Percentiles rank a stretch among this genome's conserved stretches.
These are phyloP conservation scores for Scaptomyza montana DNA, from an alignment of 1,140 invertebrate genomes.

Conservation along the genomic window DNA sequence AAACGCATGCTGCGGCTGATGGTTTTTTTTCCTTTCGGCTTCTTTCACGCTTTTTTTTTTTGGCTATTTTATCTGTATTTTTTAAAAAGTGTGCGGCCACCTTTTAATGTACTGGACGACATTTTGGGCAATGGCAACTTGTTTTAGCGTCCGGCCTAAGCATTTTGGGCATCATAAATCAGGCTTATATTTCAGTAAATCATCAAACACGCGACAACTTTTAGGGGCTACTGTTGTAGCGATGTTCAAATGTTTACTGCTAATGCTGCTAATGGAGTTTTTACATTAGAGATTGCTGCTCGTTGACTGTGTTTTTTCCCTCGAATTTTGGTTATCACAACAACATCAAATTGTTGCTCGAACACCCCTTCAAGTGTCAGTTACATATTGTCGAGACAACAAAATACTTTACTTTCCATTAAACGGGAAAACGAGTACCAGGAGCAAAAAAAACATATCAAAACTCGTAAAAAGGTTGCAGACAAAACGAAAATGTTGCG, in stretches of 20 bases:
- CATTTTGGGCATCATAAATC: constrained; percentile 78
- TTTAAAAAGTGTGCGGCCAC: constrained; percentile 41
- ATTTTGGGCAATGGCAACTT: constrained; percentile 22
- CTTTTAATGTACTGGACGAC: constrained; percentile 58
- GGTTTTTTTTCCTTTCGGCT: constrained; percentile 32
- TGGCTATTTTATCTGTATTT: constrained; percentile 42
- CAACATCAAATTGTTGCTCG: constrained; percentile 66
- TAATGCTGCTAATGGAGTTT: constrained; percentile 76
- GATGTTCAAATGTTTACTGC: constrained; percentile 28
- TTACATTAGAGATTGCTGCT: constrained; percentile 72
- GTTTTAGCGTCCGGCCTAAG: constrained; percentile 54
- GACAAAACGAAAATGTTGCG: constrained; percentile 39
- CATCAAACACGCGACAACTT: constrained; percentile 76
- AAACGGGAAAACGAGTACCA: constrained; percentile 38
- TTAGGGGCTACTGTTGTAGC: constrained; percentile 26
- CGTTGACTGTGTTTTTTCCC: constrained; percentile 28
- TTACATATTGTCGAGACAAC: constrained; percentile 81
- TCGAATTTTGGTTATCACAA: constrained; percentile 54
- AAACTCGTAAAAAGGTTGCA: constrained; percentile 66
- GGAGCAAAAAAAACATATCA: constrained; percentile 28
- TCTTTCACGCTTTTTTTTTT: constrained; percentile 32
- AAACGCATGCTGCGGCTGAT: constrained; percentile 64
- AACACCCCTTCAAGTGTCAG: constrained; percentile 81
- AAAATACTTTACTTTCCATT: constrained; percentile 76
- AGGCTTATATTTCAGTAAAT: constrained; percentile 82